Evolutionary conservation across 1,140 invertebrate genomes (phyloP).

Genomic region (Trypoxylus dichotomus): DNA sequence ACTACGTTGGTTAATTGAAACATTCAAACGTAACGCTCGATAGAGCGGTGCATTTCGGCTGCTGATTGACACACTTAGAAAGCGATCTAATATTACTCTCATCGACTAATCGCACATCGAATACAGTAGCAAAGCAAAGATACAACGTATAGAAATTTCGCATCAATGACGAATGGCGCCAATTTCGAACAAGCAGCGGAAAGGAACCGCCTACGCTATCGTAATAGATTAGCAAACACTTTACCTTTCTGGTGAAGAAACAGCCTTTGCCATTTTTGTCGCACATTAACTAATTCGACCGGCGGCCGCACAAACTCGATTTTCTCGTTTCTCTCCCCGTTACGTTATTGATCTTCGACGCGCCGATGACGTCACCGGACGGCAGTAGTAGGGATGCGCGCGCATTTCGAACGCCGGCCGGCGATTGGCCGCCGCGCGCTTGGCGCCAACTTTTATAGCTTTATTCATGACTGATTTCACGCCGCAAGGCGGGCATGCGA

Average conservation of each 20-base stretch:
- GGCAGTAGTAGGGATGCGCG: slow-evolving; percentile 36
- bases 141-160: not conserved
- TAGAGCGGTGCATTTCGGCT: not conserved
- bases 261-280: slow-evolving; percentile 68
- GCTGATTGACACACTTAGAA: not conserved
- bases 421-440: slow-evolving; percentile 43
- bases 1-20: not conserved
- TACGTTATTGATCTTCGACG: slow-evolving; percentile 47
- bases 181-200: not conserved
- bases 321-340: slow-evolving; percentile 40
- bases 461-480: slow-evolving; percentile 41
- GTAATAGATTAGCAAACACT: slow-evolving; percentile 35
- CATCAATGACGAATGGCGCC: slow-evolving; percentile 17
- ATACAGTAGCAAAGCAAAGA: not conserved
- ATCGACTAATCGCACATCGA: not conserved
- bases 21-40: not conserved
- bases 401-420: slow-evolving; percentile 33
- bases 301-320: slow-evolving; percentile 53
- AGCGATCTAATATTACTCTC: not conserved
- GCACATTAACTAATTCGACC: slow-evolving; percentile 65
- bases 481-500: slow-evolving; percentile 38
- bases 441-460: slow-evolving; percentile 47
- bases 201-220: not conserved
- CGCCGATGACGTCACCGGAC: slow-evolving; percentile 42
- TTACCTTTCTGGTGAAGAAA: slow-evolving; percentile 69